A percentile compares a stretch with the other conserved stretches of the same genome.
These are phyloP conservation scores for Pentalonia nigronervosa DNA, from an alignment of 1,140 invertebrate genomes.

Conservation along the genomic window DNA sequence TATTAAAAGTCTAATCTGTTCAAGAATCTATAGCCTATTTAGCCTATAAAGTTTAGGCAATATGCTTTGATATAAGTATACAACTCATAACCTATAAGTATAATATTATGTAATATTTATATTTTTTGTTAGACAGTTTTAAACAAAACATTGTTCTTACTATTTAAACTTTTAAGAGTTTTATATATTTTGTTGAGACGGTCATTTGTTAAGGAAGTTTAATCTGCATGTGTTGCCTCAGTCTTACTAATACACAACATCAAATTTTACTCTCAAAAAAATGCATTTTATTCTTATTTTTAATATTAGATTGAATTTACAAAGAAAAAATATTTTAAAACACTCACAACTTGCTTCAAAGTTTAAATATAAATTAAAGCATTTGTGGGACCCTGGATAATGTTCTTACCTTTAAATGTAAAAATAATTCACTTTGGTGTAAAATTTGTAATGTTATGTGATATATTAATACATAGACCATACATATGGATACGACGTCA, in stretches of 20 bases:
- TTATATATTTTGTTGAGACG: too few relatives aligned
- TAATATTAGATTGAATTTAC: too few relatives aligned
- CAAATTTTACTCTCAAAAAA: neutral
- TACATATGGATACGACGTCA: neutral
- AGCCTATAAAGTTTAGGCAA: neutral
- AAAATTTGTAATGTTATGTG: neutral
- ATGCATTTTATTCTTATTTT: neutral
- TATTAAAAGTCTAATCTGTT: conserved; percentile 12
- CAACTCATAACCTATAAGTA: neutral
- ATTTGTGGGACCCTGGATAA: neutral
- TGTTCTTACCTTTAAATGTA: neutral
- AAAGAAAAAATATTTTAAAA: too few relatives aligned
- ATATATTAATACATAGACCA: neutral
- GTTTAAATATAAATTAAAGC: too few relatives aligned
- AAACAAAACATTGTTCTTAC: neutral
- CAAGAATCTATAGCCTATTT: neutral
- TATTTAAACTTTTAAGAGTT: neutral
- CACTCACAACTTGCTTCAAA: too few relatives aligned
- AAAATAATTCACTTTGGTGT: neutral
- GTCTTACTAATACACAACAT: neutral
- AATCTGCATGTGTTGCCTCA: neutral
- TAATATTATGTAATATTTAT: neutral
- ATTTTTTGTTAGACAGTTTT: neutral
- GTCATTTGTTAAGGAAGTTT: neutral
- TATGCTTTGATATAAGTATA: neutral